phyloP scores from a whole-genome alignment of 2,797 vertebrate genomes.

The Darevskia nairensis region DNA sequence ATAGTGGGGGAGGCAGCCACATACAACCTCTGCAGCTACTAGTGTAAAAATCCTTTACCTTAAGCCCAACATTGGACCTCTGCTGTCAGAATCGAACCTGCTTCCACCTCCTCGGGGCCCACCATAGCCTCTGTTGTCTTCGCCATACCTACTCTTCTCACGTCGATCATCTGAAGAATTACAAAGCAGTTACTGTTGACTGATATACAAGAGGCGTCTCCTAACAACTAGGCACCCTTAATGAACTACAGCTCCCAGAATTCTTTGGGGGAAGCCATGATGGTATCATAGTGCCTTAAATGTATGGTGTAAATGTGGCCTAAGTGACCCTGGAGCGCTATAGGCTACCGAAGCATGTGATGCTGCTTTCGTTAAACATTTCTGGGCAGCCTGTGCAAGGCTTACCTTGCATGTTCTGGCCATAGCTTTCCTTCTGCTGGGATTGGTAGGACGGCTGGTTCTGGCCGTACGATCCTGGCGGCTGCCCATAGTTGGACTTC shows the following conservation, averaged over 20 bases:
- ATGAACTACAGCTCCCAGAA: too few relatives aligned
- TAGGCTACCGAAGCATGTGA: background rate
- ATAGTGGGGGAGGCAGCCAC: conserved; percentile 44
- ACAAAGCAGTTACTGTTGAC: background rate
- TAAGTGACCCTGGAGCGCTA: background rate
- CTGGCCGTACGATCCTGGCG: conserved; percentile 73
- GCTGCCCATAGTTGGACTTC: conserved; percentile 69
- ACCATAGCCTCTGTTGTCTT: conserved; percentile 83
- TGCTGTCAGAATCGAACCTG: conserved; percentile 83
- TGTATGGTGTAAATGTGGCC: too few relatives aligned
- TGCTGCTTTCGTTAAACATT: too few relatives aligned
- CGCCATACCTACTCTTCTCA: conserved; percentile 85
- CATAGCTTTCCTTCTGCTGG: conserved; percentile 69
- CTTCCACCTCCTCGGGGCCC: conserved; percentile 85
- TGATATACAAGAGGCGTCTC: background rate
- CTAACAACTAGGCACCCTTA: too few relatives aligned
- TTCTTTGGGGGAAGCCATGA: too few relatives aligned
- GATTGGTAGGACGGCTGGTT: conserved; percentile 80
- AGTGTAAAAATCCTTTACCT: conserved; percentile 77
- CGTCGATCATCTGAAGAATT: conserved; percentile 78
- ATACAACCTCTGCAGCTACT: conserved; percentile 43
- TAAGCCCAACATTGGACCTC: conserved; percentile 80
- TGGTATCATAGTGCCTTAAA: too few relatives aligned
- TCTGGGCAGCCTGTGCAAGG: too few relatives aligned
- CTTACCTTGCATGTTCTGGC: conserved; percentile 79